A percentile compares a stretch with the other conserved stretches of the same genome.
Evolutionary conservation across 2,113 vertebrate genomes (phyloP).

Genomic region (Cyrtonyx montezumae): DNA sequence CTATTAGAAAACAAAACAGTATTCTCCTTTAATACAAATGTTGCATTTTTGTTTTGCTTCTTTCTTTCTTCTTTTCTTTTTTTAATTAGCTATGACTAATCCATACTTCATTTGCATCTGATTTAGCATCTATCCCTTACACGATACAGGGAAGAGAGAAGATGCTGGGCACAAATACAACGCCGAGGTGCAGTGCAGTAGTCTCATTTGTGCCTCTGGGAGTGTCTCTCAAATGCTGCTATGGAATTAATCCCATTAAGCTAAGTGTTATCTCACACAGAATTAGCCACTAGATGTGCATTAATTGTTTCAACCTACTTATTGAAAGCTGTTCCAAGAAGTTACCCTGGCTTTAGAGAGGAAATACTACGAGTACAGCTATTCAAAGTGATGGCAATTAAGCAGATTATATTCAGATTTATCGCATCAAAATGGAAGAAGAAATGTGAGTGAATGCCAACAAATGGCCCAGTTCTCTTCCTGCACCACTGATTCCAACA

Average conservation of each 20-base stretch:
- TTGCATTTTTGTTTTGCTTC: too few relatives aligned
- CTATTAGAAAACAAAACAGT: not conserved
- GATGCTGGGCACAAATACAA: not conserved
- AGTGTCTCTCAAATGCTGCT: not conserved
- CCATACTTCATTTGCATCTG: not conserved
- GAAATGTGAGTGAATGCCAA: not conserved
- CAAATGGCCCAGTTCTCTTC: not conserved
- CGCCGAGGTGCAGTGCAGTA: not conserved
- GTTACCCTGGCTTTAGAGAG: not conserved
- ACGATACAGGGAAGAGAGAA: not conserved
- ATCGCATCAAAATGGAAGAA: rapidly evolving
- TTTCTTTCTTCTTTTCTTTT: not conserved
- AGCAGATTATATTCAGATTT: not conserved
- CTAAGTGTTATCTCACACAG: not conserved
- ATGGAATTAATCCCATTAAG: not conserved
- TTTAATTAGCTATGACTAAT: not conserved
- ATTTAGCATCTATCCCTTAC: not conserved
- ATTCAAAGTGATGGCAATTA: rapidly evolving
- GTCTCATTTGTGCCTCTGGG: rapidly evolving
- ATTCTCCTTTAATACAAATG: not conserved
- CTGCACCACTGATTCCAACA: not conserved
- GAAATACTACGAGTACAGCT: not conserved
- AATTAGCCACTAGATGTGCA: not conserved
- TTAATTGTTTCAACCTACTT: slow-evolving; percentile 2
- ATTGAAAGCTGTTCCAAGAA: not conserved